Base-by-base conservation (phyloP, 2,888 invertebrate genomes). In the Zaprionus lineosus region DNA sequence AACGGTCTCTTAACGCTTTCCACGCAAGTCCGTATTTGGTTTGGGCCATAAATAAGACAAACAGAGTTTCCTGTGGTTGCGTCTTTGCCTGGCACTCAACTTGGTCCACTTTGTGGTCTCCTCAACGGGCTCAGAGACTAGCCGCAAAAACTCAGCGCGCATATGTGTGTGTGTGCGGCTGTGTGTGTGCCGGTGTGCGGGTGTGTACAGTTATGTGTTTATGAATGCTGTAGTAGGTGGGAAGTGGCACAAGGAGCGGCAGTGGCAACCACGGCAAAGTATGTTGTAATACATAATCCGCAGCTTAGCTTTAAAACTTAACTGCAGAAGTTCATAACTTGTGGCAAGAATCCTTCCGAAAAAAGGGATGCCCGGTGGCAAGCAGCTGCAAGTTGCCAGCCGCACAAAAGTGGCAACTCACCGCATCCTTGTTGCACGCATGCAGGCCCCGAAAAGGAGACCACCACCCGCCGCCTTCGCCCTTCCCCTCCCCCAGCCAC, bases 231-330 rank as follows among this genome's bases (percentile, higher is more conserved):
- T n/a, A 66, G 37, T 59, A 14, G 50, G 37, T 33, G 31, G 24
- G 29, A 52, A 14, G 11, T 44, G 31, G 19, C 44, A 52, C 31
- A 39, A 43, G 48, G 18, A 34, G 40, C 8, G 7, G 56, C 15
- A 34, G 50, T 31, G 50, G 50, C 41, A 79, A 64, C 72, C 86
- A 64, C 63, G 39, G 58, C 81, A 85, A 81, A 81, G 86, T 86
- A 72, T 72, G 73, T 36, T 34, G 68, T 59, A 81, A 84, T 70
- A 81, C 81, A 73, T 81, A 81, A 81, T 81, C 86, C 75, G 40
- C 53, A 62, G 81, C 81, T 81, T 70, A 81, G 86, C 77, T 79
- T 84, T 79, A 81, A 81, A 84, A 81, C 86, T 86, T 84, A 64
- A 70, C 86, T 84, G 56, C 67, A 74, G 70, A 66, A 79, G 84